These are phyloP conservation scores for Chroicocephalus ridibundus DNA, from an alignment of 2,113 vertebrate genomes.

Conservation along the genomic window DNA sequence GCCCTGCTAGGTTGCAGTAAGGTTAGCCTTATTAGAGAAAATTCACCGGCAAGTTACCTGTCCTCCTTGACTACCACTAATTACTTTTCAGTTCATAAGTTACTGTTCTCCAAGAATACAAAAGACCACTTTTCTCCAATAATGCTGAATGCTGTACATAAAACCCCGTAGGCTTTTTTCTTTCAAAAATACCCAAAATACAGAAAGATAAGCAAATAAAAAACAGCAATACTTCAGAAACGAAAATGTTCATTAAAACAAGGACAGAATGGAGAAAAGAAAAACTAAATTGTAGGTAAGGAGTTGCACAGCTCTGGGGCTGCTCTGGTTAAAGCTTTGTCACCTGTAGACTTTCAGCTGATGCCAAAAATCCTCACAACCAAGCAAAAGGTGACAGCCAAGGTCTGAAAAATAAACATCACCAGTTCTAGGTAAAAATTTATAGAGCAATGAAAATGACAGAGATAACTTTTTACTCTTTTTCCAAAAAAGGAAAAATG, in stretches of 20 bases:
- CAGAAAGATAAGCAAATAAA: not conserved
- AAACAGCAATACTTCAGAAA: not conserved
- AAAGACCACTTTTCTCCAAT: not conserved
- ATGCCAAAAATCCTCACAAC: not conserved
- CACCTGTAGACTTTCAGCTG: not conserved
- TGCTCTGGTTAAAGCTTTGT: not conserved
- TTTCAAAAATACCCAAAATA: not conserved
- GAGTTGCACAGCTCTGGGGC: not conserved
- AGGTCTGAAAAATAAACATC: not conserved
- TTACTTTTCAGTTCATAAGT: not conserved
- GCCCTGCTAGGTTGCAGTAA: not conserved
- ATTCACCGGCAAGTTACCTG: not conserved
- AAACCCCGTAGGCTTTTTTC: accelerated
- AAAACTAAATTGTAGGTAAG: not conserved
- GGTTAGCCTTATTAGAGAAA: not conserved
- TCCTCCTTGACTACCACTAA: not conserved
- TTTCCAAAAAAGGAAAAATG: not conserved
- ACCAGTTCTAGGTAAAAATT: not conserved
- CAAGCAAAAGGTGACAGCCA: not conserved
- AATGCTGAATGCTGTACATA: not conserved
- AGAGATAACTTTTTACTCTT: not conserved
- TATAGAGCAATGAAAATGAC: not conserved
- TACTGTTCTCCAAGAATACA: not conserved
- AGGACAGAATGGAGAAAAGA: not conserved
- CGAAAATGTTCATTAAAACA: not conserved